Evolutionary conservation across 2,113 vertebrate species (phyloP).

Genomic region (Paedocypris sp.): DNA sequence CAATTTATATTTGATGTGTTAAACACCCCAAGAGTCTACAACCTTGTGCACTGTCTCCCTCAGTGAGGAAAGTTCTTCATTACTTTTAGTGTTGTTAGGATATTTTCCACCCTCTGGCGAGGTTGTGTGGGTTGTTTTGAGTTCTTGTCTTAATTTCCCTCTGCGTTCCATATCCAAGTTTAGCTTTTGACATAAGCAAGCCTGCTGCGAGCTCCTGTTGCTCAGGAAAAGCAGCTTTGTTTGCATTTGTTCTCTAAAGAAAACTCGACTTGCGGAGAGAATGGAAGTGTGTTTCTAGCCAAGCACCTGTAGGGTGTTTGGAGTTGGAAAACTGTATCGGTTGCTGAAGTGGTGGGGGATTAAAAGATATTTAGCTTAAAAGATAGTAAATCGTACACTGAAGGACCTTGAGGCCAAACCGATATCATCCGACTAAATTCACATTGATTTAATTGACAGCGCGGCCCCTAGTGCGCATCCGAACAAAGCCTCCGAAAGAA

Average conservation of each 20-base stretch:
- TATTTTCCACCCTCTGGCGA: neutral
- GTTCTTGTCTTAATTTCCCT: slow-evolving; percentile 17
- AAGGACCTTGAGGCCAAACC: slow-evolving; percentile 22
- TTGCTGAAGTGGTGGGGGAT: slow-evolving; percentile 5
- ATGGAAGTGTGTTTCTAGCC: neutral
- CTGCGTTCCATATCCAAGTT: slow-evolving; percentile 5
- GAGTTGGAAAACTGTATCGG: neutral
- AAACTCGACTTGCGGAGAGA: neutral
- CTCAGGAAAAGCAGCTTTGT: neutral
- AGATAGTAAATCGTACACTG: neutral
- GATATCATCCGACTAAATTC: slow-evolving; percentile 18
- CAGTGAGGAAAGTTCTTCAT: slow-evolving; percentile 2
- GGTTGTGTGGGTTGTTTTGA: slow-evolving; percentile 12
- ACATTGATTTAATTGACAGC: slow-evolving; percentile 7
- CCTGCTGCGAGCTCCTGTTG: neutral
- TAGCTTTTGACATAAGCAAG: slow-evolving; percentile 15
- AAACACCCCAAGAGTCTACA: no score
- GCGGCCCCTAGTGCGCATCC: neutral
- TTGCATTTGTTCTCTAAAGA: neutral
- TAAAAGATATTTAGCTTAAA: neutral
- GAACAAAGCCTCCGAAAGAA: slow-evolving; percentile 10
- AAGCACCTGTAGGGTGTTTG: neutral
- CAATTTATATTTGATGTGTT: no score
- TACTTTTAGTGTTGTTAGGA: slow-evolving; percentile 5
- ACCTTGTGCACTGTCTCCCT: neutral